Base-by-base conservation (phyloP, 2,113 vertebrate genomes). In the Phodopus roborovskii region DNA sequence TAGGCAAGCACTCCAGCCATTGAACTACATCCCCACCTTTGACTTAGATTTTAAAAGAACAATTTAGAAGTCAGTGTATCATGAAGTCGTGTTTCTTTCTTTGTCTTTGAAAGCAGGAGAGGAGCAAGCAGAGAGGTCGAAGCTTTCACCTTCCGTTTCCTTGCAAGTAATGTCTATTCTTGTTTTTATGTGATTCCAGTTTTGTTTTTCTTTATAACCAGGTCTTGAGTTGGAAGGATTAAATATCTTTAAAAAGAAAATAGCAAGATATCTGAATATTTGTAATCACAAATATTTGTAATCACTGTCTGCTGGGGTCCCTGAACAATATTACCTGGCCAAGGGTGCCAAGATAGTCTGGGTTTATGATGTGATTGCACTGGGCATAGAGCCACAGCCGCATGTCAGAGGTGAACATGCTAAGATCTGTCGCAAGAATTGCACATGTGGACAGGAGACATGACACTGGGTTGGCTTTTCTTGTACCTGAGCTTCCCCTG, bases 131-230 rank as follows among this genome's bases (percentile, higher is more conserved):
- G 4, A 8, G 9, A 81, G 60, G 36, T 11, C 66, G 2, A 7
- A 53, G 5, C 68, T 89, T 74, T 20, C 22, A 24, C 24, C 24
- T 56, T 82, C 60, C 24, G 42, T 84, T 88, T 92, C 39, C 82
- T 68, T 81, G 10, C 45, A 88, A 94, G 78, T 45, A 71, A 92
- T 50, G 3, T 85, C 42, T 36, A 2, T 68, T 94, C 66, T 89
- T 83, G 56, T 89, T 74, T 88, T 88, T 30, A 42, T 70, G 45
- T 89, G 88, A 78, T 95, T 71, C 24, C 74, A 48, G 84, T 45
- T 39, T n/a, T 12, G n/a, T 19, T 15, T 91, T 53, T 64, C 30
- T 94, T 62, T 30, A 62, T 79, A 42, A 1, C 64, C n/a, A 75
- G 45, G 19, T 75, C 70, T 90, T 85, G 7, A 70, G 20, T 82